Conservation (phyloP, 2,113 vertebrate species). For the Catharus minimus region DNA sequence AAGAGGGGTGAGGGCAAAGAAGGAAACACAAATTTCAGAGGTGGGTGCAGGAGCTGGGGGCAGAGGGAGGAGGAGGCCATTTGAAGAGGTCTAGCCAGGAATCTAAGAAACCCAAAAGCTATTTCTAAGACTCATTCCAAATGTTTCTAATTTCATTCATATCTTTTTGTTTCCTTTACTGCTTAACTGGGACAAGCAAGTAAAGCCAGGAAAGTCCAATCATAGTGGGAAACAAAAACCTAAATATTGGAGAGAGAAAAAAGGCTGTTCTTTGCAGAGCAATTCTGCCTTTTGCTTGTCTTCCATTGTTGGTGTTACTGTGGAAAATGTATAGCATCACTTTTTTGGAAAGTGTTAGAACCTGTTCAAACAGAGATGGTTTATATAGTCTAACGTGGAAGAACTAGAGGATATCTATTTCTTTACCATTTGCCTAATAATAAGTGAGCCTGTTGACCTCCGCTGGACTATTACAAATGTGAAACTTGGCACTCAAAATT, state of each 20-base stretch:
- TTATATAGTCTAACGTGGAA: constrained; percentile 61
- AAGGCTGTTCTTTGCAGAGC: constrained; percentile 35
- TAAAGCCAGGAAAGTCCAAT: constrained; percentile 73
- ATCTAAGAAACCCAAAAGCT: constrained; percentile 58
- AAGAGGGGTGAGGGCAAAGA: background rate
- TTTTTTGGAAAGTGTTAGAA: constrained; percentile 44
- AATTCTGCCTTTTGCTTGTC: constrained; percentile 57
- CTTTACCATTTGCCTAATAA: constrained; percentile 71
- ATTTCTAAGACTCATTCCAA: constrained; percentile 58
- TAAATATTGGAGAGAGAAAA: constrained; percentile 73
- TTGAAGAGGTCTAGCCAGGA: constrained; percentile 31
- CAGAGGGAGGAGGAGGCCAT: background rate
- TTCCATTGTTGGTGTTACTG: constrained; percentile 59
- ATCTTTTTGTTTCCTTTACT: constrained; percentile 76
- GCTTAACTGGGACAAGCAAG: constrained; percentile 72
- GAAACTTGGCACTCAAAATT: constrained; percentile 81
- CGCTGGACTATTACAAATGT: constrained; percentile 79
- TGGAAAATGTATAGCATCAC: constrained; percentile 60
- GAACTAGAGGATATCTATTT: constrained; percentile 65
- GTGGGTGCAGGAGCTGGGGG: background rate
- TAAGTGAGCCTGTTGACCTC: constrained; percentile 77
- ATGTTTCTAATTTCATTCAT: constrained; percentile 76
- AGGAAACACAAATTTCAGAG: constrained; percentile 6
- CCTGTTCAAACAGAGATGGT: constrained; percentile 40
- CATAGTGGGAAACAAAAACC: constrained; percentile 72